A percentile compares a stretch with the other conserved stretches of the same genome.
These are phyloP conservation scores for Spizaetus ornatus DNA, from an alignment of 2,113 vertebrate species.

Conservation along the genomic window DNA sequence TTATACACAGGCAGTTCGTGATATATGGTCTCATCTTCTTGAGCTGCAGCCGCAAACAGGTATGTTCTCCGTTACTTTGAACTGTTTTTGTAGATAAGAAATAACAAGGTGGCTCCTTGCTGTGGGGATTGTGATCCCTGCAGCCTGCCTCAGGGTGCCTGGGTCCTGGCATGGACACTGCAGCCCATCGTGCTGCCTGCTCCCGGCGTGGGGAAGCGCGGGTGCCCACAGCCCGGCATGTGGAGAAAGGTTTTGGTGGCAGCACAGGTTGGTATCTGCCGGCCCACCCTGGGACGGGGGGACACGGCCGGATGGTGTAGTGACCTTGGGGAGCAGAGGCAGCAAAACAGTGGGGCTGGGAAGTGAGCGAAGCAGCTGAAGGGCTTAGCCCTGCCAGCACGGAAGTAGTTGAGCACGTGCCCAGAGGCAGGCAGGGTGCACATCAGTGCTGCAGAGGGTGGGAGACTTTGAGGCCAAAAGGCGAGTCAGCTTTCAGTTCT, in stretches of 20 bases:
- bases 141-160: background rate
- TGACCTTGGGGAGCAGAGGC: background rate
- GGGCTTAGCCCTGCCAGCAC: background rate
- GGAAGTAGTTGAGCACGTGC: background rate
- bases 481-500: background rate
- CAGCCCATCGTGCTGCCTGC: background rate
- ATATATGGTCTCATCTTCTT: constrained; percentile 87
- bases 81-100: background rate
- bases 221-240: too few relatives aligned
- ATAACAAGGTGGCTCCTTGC: background rate
- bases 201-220: background rate
- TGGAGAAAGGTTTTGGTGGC: too few relatives aligned
- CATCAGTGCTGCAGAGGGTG: background rate
- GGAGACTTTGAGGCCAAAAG: background rate
- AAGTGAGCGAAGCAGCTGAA: background rate
- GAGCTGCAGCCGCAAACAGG: constrained; percentile 93
- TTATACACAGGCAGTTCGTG: constrained; percentile 84
- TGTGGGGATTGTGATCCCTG: background rate
- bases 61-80: background rate
- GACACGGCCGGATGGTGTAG: fast-evolving
- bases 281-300: too few relatives aligned
- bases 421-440: background rate
- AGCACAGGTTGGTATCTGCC: too few relatives aligned
- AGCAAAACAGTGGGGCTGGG: background rate
- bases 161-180: fast-evolving